phyloP scores from a whole-genome alignment of 92 coral and sea anemone genomes.

The Porites lobata region DNA sequence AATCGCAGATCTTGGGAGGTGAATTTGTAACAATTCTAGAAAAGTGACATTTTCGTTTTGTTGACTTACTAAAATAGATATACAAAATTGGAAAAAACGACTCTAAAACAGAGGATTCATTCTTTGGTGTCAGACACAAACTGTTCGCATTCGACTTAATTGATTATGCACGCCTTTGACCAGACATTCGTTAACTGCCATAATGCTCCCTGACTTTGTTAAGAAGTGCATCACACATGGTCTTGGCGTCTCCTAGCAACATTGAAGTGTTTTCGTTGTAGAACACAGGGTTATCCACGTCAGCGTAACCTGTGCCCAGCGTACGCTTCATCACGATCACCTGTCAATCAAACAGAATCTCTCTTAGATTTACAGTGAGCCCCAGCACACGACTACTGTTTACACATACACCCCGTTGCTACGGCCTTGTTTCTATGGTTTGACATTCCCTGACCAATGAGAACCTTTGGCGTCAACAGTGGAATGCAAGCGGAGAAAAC shows the following conservation, averaged over 20 bases:
- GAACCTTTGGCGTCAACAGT: no score
- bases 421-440: no score
- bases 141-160: background rate
- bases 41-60: background rate
- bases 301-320: slow-evolving; percentile 98
- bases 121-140: slow-evolving; percentile 11
- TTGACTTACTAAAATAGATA: background rate
- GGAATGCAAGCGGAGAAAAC: no score
- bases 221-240: slow-evolving; percentile 89
- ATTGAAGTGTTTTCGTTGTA: slow-evolving; percentile 92
- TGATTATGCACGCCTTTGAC: background rate
- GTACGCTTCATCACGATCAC: slow-evolving; percentile 99
- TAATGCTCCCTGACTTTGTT: slow-evolving; percentile 81
- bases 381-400: no score
- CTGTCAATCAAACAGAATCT: slow-evolving; percentile 56
- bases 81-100: background rate
- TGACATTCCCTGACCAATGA: no score
- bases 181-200: slow-evolving; percentile 51
- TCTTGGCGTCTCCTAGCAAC: slow-evolving; percentile 99
- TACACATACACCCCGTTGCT: no score
- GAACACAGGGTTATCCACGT: slow-evolving; percentile 99
- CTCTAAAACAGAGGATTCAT: background rate
- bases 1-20: background rate
- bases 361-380: background rate
- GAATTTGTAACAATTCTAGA: slow-evolving; percentile 11